Base-by-base conservation (phyloP, 2,888 invertebrate species). In the Phortica magna region DNA sequence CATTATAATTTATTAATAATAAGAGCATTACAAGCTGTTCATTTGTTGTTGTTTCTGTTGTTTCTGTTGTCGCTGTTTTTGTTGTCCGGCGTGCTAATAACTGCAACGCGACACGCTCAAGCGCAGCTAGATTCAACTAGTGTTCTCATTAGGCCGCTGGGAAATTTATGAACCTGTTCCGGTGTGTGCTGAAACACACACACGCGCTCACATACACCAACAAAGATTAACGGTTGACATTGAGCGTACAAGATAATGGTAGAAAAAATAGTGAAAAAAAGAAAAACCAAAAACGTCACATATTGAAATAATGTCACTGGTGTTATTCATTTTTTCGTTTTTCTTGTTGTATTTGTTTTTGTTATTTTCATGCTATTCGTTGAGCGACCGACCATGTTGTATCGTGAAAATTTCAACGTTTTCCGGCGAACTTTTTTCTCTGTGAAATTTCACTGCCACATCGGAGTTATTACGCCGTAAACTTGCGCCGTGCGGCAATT, bases 121-220 rank as follows among this genome's bases (percentile, higher is more conserved):
- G 64, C 2, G 48, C 48, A 7, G 14, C 9, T 48, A 9, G 2
- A 48, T 12, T 14, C 48, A 48, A 48, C 48, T 48, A 48, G 48
- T 48, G 48, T 48, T 53, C 48, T 65, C 39, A 74, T 78, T 77
- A 78, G 82, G 71, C 81, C 82, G 70, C 77, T 83, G 85, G 88
- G 86, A 83, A 87, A 88, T 86, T 86, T 86, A 86, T 85, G 74
- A 88, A 83, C 85, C 81, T 88, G 86, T 88, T 88, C 88, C 86
- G 86, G 88, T 83, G 81, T 79, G 83, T 77, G 73, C 31, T 4
- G 5, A 31, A 2, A 31, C 31, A 31, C 31, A 31, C 19, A 43
- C 70, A 68, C 48, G 42, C 68, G 42, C 14, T 19, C 41, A 68
- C 65, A 65, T 31, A 31, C 31, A 65, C 6, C 65, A 65, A 39